Evolutionary conservation across 1,140 invertebrate genomes (phyloP).

Genomic region (Pogonomyrmex californicus): DNA sequence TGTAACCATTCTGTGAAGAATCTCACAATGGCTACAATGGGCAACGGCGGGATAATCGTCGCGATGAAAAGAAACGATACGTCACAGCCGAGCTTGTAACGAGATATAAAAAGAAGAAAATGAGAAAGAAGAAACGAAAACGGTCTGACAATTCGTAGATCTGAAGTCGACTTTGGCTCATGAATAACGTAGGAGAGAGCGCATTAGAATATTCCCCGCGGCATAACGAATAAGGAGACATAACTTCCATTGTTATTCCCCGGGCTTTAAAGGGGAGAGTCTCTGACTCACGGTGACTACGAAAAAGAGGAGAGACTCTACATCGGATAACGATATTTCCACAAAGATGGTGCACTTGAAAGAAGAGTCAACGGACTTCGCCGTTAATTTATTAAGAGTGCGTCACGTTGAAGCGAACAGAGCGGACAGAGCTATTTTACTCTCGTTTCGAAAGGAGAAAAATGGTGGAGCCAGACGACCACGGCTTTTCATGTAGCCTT

Average conservation of each 20-base stretch:
- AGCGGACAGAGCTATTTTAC: neutral
- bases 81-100: slow-evolving; percentile 63
- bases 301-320: neutral
- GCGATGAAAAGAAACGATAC: slow-evolving; percentile 4
- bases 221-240: slow-evolving; percentile 76
- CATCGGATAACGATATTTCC: slow-evolving; percentile 14
- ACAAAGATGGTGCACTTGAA: slow-evolving; percentile 9
- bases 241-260: slow-evolving; percentile 74
- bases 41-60: neutral
- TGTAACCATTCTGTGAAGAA: neutral
- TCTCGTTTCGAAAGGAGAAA: neutral
- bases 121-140: slow-evolving; percentile 55
- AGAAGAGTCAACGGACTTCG: slow-evolving; percentile 41
- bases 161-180: slow-evolving; percentile 71
- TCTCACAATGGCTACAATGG: slow-evolving; percentile 41
- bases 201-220: slow-evolving; percentile 78
- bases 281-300: slow-evolving; percentile 28
- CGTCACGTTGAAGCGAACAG: neutral
- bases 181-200: slow-evolving; percentile 76
- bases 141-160: slow-evolving; percentile 71
- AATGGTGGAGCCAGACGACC: slow-evolving; percentile 1
- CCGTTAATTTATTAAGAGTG: neutral
- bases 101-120: slow-evolving; percentile 53
- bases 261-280: slow-evolving; percentile 60
- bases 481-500: neutral